A percentile compares a stretch with the other conserved stretches of the same genome.
Conservation (phyloP, 1,140 invertebrate species). For the Chelonus insularis region DNA sequence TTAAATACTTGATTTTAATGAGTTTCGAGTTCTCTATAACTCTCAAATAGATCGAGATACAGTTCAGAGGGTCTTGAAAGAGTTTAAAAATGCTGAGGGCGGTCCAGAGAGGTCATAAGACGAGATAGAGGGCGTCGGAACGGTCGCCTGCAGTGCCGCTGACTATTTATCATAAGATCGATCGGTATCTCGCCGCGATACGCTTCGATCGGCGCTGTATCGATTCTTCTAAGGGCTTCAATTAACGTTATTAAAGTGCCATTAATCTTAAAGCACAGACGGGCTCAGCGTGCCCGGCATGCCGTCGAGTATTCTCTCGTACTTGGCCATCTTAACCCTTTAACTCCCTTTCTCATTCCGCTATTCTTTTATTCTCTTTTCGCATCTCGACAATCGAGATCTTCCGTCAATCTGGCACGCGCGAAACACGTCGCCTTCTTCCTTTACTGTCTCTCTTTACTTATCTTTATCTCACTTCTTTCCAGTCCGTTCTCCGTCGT, state of each 20-base stretch:
- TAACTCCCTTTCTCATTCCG: conserved; percentile 24
- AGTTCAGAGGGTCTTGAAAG: conserved; percentile 15
- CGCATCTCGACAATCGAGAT: conserved; percentile 22
- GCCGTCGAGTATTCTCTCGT: conserved; percentile 38
- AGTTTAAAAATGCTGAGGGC: conserved; percentile 10
- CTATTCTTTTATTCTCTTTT: conserved; percentile 1
- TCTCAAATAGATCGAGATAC: background rate
- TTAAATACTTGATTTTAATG: background rate
- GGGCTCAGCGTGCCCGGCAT: conserved; percentile 47
- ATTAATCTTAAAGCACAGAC: conserved; percentile 51
- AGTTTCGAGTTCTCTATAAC: background rate
- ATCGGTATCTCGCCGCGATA: conserved; percentile 57
- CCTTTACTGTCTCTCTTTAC: background rate
- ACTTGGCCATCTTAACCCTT: conserved; percentile 29
- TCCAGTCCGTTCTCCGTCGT: background rate
- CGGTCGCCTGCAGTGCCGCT: conserved; percentile 57
- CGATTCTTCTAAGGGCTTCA: conserved; percentile 60
- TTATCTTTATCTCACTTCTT: background rate
- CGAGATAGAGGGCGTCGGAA: conserved; percentile 47
- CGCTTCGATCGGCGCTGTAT: conserved; percentile 51
- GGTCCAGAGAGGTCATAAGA: conserved; percentile 20
- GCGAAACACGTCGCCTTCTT: conserved; percentile 27
- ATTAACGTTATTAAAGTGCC: conserved; percentile 61
- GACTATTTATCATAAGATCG: conserved; percentile 60
- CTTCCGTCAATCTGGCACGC: conserved; percentile 34